A percentile compares a stretch with the other conserved stretches of the same genome.
Evolutionary conservation across 2,888 invertebrate genomes (phyloP).

Genomic region (Desoria tigrina): DNA sequence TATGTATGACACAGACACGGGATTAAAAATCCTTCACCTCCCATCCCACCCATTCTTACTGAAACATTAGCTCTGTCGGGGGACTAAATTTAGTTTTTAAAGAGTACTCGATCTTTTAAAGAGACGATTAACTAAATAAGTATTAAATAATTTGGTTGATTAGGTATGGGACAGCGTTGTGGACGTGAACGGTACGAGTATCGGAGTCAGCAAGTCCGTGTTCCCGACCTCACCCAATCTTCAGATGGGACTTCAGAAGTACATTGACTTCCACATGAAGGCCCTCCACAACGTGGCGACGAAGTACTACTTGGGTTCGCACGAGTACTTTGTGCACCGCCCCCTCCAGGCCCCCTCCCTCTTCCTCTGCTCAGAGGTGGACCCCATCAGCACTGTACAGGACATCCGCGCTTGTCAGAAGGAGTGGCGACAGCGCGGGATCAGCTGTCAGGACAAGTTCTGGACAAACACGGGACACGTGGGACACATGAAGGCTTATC

Average conservation of each 20-base stretch:
- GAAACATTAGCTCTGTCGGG: no score
- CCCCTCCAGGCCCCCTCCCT: conserved; percentile 73
- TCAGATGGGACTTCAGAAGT: conserved; percentile 58
- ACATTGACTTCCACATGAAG: conserved; percentile 73
- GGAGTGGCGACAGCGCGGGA: conserved; percentile 36
- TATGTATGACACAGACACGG: no score
- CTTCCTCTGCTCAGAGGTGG: conserved; percentile 62
- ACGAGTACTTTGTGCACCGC: conserved; percentile 79
- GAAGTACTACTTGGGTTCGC: conserved; percentile 77
- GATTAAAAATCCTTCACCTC: no score
- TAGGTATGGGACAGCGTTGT: conserved; percentile 79
- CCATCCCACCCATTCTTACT: no score
- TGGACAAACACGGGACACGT: conserved; percentile 77
- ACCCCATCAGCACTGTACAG: conserved; percentile 47
- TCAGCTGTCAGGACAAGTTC: conserved; percentile 34
- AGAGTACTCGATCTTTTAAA: conserved; percentile 67
- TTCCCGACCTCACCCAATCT: conserved; percentile 59
- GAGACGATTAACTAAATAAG: no score
- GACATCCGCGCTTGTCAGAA: conserved; percentile 34
- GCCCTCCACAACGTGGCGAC: conserved; percentile 80
- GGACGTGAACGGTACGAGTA: conserved; percentile 61
- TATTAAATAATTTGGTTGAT: no score
- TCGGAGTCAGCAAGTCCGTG: conserved; percentile 62
- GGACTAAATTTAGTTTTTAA: no score
- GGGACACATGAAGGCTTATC: conserved; percentile 66